Conservation (phyloP, 2,797 vertebrate genomes). For the Tokudaia tokunoshimensis region DNA sequence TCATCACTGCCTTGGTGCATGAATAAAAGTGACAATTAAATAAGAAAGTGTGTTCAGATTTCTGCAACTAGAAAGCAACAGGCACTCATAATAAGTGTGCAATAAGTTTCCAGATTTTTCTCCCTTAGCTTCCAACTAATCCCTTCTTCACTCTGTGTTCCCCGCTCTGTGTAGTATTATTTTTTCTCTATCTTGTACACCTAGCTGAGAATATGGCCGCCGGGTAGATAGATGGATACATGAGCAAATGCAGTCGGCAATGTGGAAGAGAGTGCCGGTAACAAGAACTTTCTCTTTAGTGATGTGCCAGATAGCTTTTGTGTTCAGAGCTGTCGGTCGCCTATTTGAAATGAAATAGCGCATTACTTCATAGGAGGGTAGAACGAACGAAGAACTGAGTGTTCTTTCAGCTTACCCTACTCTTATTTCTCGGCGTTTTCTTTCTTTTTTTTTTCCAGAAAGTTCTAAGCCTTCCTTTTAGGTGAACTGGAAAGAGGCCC, state of each 20-base stretch:
- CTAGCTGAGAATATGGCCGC: not conserved
- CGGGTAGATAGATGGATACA: not conserved
- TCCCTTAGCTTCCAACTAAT: not conserved
- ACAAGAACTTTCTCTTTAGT: not conserved
- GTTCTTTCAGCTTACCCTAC: not conserved
- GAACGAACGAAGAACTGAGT: not conserved
- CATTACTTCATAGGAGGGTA: not conserved
- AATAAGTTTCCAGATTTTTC: not conserved
- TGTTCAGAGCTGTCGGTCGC: not conserved
- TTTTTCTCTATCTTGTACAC: not conserved
- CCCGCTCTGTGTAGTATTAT: not conserved
- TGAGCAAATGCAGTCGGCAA: not conserved
- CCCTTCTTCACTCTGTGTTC: not conserved
- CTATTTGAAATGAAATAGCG: conserved; percentile 16
- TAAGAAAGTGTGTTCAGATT: not conserved
- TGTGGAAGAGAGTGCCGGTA: not conserved
- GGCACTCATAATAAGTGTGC: not conserved
- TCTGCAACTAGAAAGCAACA: not conserved
- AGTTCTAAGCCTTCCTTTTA: conserved; percentile 13
- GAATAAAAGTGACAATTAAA: not conserved
- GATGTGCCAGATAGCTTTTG: not conserved
- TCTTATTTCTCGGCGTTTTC: not conserved
- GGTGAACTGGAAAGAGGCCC: not conserved
- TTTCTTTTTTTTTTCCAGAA: not conserved
- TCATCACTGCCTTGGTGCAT: not conserved